Evolutionary conservation across 2,797 vertebrate genomes (phyloP), one percentile per base, ranked within the genome.

Genomic region (Meriones psammophilus): DNA sequence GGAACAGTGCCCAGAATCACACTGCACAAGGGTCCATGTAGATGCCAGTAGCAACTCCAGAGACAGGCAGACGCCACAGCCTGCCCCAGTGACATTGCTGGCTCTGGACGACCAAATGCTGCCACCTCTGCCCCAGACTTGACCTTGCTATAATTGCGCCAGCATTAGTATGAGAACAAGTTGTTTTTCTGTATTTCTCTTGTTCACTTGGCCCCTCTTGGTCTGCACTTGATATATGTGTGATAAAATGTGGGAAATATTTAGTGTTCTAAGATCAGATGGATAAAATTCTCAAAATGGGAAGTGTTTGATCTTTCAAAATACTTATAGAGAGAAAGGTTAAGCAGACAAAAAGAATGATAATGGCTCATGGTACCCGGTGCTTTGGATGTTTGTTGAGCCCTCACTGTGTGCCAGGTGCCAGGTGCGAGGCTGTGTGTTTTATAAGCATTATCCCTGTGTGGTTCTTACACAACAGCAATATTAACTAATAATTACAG

Each of bases 91-190:
- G 90, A 92, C 89, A 68, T 7, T 50, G 83, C 83, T 94, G 89
- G 69, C 87, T 89, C 78, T 89, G 42, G 74, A 62, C 87, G n/a
- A 33, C 50, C 83, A 20, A 85, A 36, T 88, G 91, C 89, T 97
- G 71, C 73, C 74, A 28, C 85, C 64, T 90, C 87, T 95, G 92
- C 91, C 94, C 91, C 39, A 66, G 77, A 92, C 95, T 96, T 97
- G 94, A 93, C 88, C 68, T 92, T 86, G 60, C 68, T 92, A 36
- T 79, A 79, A 0, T 83, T 88, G 66, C 28, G 93, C 77, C 46
- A 60, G 28, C 22, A 1, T 62, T 50, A 86, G 78, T 88, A 2
- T 90, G 42, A 84, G 77, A 89, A 80, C 66, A 64, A 74, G 62
- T 66, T 69, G 20, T 68, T 94, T 24, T 24, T 91, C 50, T 74